phyloP scores from a whole-genome alignment of 1,140 invertebrate species.

The Aporrectodea caliginosa region DNA sequence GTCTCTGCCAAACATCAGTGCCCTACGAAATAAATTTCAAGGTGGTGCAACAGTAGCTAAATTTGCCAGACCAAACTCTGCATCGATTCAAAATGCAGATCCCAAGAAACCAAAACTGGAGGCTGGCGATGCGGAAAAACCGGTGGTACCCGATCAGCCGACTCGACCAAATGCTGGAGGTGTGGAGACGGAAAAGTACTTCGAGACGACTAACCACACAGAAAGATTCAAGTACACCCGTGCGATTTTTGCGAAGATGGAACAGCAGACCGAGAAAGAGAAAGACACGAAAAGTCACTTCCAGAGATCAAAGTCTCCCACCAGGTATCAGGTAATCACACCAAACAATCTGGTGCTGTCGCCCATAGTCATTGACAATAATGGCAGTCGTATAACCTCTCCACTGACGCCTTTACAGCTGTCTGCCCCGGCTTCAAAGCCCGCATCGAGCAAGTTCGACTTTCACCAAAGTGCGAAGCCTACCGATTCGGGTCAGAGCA shows the following conservation, averaged over 20 bases:
- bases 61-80: background rate
- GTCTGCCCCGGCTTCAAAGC: background rate
- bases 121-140: too few relatives aligned
- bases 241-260: constrained; percentile 33
- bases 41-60: background rate
- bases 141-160: too few relatives aligned
- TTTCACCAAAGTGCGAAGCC: background rate
- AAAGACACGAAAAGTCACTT: constrained; percentile 5
- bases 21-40: background rate
- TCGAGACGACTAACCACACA: constrained; percentile 26
- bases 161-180: too few relatives aligned
- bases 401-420: background rate
- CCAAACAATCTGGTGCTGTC: constrained; percentile 7
- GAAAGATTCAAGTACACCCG: constrained; percentile 27
- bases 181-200: background rate
- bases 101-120: background rate
- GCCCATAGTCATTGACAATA: background rate
- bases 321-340: constrained; percentile 14
- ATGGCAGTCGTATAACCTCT: background rate
- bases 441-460: background rate
- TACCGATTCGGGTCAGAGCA: background rate
- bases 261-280: constrained; percentile 22
- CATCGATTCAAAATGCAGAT: background rate
- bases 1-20: background rate
- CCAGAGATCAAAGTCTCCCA: constrained; percentile 22